Evolutionary conservation across 2,888 invertebrate genomes (phyloP), one percentile per base, ranked within the genome.

Genomic region (Mayetiola destructor): DNA sequence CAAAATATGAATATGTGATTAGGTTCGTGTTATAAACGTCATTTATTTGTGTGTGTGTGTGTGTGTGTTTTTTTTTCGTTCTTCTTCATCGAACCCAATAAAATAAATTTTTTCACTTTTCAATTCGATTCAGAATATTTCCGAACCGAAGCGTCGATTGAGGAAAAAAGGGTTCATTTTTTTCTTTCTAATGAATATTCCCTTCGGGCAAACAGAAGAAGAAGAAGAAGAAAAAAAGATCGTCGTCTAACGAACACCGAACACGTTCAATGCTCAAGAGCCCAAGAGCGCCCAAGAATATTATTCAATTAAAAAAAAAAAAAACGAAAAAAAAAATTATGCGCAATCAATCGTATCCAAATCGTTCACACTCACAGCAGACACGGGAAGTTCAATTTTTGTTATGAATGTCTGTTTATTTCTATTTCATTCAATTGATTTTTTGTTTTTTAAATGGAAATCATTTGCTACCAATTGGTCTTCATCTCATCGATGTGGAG

Each of bases 1-100:
- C 27, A n/a, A 48, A 48, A 48, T 48, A 48, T 48, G 48, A 48
- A 48, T 48, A 48, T 48, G n/a, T n/a, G 48, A 48, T 48, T 48
- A 48, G 48, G 23, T 48, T 48, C 27, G 48, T 23, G 48, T n/a
- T n/a, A n/a, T n/a, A n/a, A n/a, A n/a, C n/a, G n/a, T n/a, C n/a
- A n/a, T n/a, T n/a, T n/a, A n/a, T n/a, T n/a, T n/a, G n/a, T n/a
- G n/a, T n/a, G n/a, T n/a, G n/a, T n/a, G n/a, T n/a, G n/a, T n/a
- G n/a, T n/a, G 23, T 48, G 48, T 48, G 10, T 40, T 40, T 20
- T 40, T 6, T 40, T 27, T 48, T 23, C 36, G 14, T 42, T 42
- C 23, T 23, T 2, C 14, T 21, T 23, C 42, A 42, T 21, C 23
- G 42, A 23, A 23, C n/a, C n/a, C 48, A 27, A 48, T 23, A 48